A percentile compares a stretch with the other conserved stretches of the same genome.
Conservation (phyloP, 2,113 vertebrate genomes). For the Baryphthengus martii region DNA sequence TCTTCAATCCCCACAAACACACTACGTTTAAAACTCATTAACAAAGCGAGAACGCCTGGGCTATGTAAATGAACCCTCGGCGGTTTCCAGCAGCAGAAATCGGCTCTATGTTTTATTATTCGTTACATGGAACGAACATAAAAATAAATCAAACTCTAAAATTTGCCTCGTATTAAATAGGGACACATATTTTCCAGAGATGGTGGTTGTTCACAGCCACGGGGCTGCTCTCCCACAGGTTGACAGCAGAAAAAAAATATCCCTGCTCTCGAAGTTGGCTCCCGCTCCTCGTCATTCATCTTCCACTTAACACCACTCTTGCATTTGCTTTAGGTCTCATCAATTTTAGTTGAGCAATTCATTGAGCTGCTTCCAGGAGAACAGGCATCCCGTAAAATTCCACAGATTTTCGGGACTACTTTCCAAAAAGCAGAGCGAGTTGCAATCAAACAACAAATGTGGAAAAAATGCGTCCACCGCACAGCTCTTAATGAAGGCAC, state of each 20-base stretch:
- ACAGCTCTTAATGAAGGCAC: not conserved
- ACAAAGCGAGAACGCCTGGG: not conserved
- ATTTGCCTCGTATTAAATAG: not conserved
- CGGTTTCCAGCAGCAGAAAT: not conserved
- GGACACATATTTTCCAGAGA: not conserved
- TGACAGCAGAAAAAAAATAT: not conserved
- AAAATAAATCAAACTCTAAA: not conserved
- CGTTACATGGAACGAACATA: not conserved
- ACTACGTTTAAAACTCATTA: not conserved
- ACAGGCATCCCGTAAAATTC: not conserved
- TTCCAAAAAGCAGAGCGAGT: not conserved
- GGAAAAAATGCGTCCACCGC: not conserved
- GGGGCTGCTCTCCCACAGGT: not conserved
- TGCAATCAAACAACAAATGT: not conserved
- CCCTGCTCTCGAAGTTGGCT: not conserved
- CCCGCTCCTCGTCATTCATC: not conserved
- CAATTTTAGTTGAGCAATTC: not conserved
- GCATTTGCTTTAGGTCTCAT: not conserved
- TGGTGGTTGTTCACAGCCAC: not conserved
- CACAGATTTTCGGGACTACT: not conserved
- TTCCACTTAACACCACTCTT: not conserved
- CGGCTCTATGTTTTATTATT: not conserved
- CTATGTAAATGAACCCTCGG: not conserved
- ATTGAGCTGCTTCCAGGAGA: not conserved
- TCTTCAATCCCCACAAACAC: not conserved